Conservation (phyloP, 2,113 vertebrate species). For the Panthera tigris region DNA sequence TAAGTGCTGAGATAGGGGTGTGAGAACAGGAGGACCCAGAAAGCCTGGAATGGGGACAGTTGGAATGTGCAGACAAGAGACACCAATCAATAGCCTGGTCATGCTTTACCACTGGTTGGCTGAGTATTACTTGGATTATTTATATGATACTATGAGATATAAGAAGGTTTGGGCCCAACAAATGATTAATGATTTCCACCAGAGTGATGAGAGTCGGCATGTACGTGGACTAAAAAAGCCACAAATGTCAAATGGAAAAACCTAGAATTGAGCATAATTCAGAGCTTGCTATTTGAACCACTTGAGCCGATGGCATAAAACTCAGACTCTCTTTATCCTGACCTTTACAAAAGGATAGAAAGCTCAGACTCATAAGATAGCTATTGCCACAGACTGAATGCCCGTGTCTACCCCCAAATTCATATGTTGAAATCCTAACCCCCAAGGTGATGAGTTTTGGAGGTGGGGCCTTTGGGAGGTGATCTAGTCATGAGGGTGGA, state of each 20-base stretch:
- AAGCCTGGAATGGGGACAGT: fast-evolving
- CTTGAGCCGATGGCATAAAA: not conserved
- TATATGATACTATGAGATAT: no score
- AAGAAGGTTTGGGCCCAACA: not conserved
- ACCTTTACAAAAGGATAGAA: not conserved
- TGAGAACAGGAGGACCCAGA: not conserved
- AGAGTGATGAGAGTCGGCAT: not conserved
- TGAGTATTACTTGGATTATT: not conserved
- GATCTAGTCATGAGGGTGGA: not conserved
- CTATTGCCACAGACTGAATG: not conserved
- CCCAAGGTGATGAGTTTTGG: not conserved
- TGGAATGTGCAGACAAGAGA: not conserved
- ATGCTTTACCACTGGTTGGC: not conserved
- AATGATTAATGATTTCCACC: not conserved
- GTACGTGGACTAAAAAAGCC: not conserved
- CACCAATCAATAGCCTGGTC: not conserved
- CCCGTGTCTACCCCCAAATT: no score
- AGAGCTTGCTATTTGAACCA: not conserved
- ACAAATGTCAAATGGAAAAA: not conserved
- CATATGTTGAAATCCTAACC: not conserved
- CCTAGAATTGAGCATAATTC: not conserved
- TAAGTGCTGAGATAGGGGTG: not conserved
- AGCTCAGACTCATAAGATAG: not conserved
- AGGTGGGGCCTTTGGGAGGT: not conserved
- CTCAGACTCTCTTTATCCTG: not conserved